Evolutionary conservation across 2,797 vertebrate species (phyloP).

Genomic region (Hemitrygon akajei): DNA sequence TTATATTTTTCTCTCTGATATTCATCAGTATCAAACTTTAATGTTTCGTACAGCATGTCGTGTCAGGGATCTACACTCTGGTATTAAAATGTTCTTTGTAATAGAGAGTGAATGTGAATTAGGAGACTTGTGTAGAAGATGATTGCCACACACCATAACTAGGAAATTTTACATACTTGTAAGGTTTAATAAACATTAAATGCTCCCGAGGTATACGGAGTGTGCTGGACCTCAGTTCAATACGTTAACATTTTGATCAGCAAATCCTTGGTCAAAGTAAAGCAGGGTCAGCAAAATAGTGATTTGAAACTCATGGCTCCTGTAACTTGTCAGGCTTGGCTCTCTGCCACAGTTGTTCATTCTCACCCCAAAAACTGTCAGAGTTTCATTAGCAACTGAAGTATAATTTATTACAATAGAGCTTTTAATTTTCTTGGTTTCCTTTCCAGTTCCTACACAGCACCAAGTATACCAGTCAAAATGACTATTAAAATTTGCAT

Average conservation of each 20-base stretch:
- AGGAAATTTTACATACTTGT: not conserved
- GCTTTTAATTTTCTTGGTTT: constrained; percentile 18
- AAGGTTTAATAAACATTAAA: not conserved
- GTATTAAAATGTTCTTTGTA: not conserved
- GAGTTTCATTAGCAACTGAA: not conserved
- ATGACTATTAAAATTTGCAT: not conserved
- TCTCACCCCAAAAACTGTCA: not conserved
- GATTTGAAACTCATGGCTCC: not conserved
- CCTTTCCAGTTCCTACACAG: not conserved
- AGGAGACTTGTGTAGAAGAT: not conserved
- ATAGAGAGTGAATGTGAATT: not conserved
- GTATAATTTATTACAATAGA: not conserved
- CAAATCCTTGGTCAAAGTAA: too few relatives aligned
- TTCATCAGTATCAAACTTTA: not conserved
- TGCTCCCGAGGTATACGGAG: not conserved
- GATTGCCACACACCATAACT: not conserved
- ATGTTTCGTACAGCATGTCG: not conserved
- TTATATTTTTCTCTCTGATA: not conserved
- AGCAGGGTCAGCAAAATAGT: not conserved
- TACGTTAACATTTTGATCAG: not conserved
- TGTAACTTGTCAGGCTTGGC: not conserved
- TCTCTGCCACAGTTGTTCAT: not conserved
- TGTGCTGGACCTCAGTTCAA: not conserved
- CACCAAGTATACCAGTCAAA: not conserved
- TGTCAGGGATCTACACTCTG: not conserved